Percentiles rank a stretch among this genome's conserved stretches.
phyloP scores from a whole-genome alignment of 2,888 invertebrate species.

The Pristionchus mayeri region DNA sequence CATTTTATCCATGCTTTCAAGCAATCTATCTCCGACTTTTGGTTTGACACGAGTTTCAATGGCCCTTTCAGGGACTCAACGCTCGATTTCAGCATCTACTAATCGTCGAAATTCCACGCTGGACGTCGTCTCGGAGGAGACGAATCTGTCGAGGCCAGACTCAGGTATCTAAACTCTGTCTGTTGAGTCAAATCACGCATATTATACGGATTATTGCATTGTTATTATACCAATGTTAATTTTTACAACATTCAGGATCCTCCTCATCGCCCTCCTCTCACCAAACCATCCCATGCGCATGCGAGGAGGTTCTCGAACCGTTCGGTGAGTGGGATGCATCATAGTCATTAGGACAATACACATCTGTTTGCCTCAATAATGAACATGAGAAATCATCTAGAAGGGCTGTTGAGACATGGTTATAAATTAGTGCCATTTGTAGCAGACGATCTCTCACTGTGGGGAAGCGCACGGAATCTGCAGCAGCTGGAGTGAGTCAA shows the following conservation, averaged over 20 bases:
- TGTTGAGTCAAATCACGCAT: background rate
- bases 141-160: background rate
- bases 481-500: background rate
- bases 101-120: slow-evolving; percentile 28
- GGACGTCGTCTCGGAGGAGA: slow-evolving; percentile 27
- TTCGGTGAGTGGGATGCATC: slow-evolving; percentile 33
- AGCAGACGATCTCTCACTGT: slow-evolving; percentile 18
- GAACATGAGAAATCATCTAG: too few species aligned
- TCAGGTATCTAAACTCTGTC: background rate
- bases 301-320: background rate
- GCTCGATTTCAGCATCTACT: background rate
- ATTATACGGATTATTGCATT: too few species aligned
- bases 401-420: too few species aligned
- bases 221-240: too few species aligned
- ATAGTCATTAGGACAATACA: too few species aligned
- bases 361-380: too few species aligned
- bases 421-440: too few species aligned
- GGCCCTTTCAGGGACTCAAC: background rate
- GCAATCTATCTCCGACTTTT: too few species aligned
- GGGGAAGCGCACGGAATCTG: slow-evolving; percentile 20
- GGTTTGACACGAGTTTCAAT: background rate
- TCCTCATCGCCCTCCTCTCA: slow-evolving; percentile 4
- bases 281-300: background rate
- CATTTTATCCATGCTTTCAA: too few species aligned
- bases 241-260: background rate